Conservation (phyloP, 1,140 invertebrate genomes). For the Drosophila melanica region DNA sequence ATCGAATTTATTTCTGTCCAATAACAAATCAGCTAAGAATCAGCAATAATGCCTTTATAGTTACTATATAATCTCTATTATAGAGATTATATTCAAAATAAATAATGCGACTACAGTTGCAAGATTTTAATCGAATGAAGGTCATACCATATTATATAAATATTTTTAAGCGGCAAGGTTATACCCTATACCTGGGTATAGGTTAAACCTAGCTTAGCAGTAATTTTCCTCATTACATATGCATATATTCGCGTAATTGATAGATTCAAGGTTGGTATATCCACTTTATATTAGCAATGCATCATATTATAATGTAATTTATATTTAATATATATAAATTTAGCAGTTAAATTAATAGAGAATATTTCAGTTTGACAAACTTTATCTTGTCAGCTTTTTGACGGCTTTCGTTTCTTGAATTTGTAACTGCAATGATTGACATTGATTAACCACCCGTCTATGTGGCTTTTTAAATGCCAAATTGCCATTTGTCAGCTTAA, state of each 20-base stretch:
- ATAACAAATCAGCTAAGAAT: neutral
- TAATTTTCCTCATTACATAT: too few species aligned
- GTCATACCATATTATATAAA: neutral
- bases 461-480: conserved; percentile 14
- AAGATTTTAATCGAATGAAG: neutral
- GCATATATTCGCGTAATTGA: too few species aligned
- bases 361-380: neutral
- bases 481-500: neutral
- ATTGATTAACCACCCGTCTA: neutral
- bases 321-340: neutral
- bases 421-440: neutral
- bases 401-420: neutral
- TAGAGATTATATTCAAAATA: neutral
- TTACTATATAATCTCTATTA: neutral
- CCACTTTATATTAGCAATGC: too few species aligned
- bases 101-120: neutral
- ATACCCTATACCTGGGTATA: too few species aligned
- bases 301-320: too few species aligned
- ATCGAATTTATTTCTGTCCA: neutral
- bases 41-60: neutral
- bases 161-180: too few species aligned
- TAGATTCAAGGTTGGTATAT: too few species aligned
- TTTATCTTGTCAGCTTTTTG: neutral
- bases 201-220: too few species aligned
- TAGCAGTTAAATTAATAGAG: neutral